Percentiles rank a stretch among this genome's conserved stretches.
These are phyloP conservation scores for Crossoptilon crossoptilon DNA, from an alignment of 2,797 vertebrate genomes.

Conservation along the genomic window DNA sequence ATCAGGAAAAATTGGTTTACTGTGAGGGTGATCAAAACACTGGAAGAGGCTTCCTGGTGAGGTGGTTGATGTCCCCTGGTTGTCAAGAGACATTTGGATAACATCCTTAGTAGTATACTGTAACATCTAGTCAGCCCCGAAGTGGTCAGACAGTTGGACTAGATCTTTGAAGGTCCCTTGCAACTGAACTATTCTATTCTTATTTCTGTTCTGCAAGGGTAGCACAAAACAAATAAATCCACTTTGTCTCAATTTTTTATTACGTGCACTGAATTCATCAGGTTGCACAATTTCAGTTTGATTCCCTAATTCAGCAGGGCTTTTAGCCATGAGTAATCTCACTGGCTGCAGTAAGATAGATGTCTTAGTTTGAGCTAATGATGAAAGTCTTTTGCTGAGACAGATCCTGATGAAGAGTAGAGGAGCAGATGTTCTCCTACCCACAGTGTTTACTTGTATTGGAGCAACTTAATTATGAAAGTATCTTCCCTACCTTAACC, in stretches of 20 bases:
- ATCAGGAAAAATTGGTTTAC: not conserved
- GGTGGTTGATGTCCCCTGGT: not conserved
- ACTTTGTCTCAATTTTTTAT: not conserved
- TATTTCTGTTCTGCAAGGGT: not conserved
- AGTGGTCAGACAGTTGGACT: not conserved
- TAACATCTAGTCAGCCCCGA: not conserved
- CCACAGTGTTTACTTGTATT: not conserved
- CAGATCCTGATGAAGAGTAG: constrained; percentile 1
- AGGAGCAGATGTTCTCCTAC: constrained; percentile 18
- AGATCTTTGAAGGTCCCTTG: not conserved
- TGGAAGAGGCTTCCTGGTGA: not conserved
- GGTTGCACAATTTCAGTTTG: not conserved
- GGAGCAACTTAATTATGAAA: not conserved
- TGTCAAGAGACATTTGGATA: not conserved
- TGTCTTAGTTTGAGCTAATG: constrained; percentile 13
- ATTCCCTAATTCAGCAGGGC: not conserved
- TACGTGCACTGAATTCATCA: not conserved
- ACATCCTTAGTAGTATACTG: not conserved
- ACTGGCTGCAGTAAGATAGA: not conserved
- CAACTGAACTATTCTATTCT: not conserved
- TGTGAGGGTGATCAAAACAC: not conserved
- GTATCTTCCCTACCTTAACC: not conserved
- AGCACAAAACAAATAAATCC: not conserved
- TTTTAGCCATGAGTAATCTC: not conserved
- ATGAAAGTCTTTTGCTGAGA: constrained; percentile 17